Evolutionary conservation across 2,888 invertebrate genomes (phyloP).

Genomic region (Desoria tigrina): DNA sequence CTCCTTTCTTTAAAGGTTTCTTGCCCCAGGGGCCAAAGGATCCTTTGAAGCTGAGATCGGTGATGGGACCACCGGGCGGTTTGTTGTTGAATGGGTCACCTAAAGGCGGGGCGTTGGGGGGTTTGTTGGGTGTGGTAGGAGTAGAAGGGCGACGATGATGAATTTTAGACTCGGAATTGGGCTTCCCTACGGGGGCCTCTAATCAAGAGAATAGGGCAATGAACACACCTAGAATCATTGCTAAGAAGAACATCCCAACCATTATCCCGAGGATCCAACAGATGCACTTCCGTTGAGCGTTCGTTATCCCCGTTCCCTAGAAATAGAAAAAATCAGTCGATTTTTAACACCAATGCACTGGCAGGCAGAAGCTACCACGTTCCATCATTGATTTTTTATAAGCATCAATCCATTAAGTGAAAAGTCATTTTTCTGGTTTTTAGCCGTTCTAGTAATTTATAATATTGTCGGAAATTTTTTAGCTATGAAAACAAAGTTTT

Average conservation of each 20-base stretch:
- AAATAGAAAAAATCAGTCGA: slow-evolving; percentile 6
- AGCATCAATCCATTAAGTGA: too few species aligned
- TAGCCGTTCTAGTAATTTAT: too few species aligned
- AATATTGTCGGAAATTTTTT: too few species aligned
- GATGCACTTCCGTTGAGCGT: slow-evolving; percentile 54
- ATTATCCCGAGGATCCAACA: slow-evolving; percentile 54
- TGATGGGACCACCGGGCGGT: neutral
- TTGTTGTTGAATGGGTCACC: neutral
- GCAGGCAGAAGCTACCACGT: too few species aligned
- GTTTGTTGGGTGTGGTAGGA: slow-evolving; percentile 5
- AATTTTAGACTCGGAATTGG: slow-evolving; percentile 12
- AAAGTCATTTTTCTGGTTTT: too few species aligned
- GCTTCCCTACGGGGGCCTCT: slow-evolving; percentile 41
- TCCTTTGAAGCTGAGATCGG: slow-evolving; percentile 12
- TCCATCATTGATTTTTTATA: too few species aligned
- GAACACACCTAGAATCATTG: slow-evolving; percentile 54
- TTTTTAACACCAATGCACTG: too few species aligned
- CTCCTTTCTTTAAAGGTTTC: neutral
- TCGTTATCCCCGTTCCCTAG: slow-evolving; percentile 54
- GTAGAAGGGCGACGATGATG: slow-evolving; percentile 3
- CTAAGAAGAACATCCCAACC: slow-evolving; percentile 53
- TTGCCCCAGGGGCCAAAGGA: slow-evolving; percentile 13
- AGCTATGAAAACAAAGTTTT: too few species aligned
- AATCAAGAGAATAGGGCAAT: slow-evolving; percentile 54
- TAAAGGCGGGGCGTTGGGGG: neutral